phyloP scores from a whole-genome alignment of 1,140 invertebrate genomes.

The Pseudachorutes palmiensis region DNA sequence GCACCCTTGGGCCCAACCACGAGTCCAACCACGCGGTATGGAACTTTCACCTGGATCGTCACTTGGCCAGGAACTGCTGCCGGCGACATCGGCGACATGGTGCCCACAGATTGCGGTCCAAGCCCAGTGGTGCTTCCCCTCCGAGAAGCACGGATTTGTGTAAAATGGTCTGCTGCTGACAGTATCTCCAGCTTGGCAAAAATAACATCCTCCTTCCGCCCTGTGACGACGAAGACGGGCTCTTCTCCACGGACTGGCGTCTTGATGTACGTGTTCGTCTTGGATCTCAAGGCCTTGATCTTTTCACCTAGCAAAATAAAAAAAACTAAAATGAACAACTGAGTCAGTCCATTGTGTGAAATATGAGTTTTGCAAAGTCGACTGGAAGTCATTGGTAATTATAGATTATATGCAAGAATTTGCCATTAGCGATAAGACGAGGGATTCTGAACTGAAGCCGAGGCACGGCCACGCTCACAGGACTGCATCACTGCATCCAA shows the following conservation, averaged over 20 bases:
- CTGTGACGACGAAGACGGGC: conserved; percentile 98
- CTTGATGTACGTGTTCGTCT: conserved; percentile 99
- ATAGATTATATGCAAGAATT: no score
- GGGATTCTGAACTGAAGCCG: no score
- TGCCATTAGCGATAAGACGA: no score
- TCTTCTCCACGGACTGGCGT: conserved; percentile 97
- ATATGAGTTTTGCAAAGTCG: no score
- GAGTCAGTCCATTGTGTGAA: no score
- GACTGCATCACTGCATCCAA: no score
- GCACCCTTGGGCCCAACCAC: conserved; percentile 98
- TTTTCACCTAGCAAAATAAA: conserved; percentile 81
- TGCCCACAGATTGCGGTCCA: no score
- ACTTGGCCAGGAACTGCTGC: conserved; percentile 84
- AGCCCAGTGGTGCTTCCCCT: conserved; percentile 55
- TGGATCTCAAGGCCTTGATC: conserved; percentile 95
- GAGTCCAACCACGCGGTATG: conserved; percentile 94
- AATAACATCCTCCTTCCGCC: conserved; percentile 94
- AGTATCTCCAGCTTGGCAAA: conserved; percentile 95
- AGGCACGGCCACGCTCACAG: no score
- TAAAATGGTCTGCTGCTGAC: conserved; percentile 97
- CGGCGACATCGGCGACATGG: no score
- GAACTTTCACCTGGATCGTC: conserved; percentile 75
- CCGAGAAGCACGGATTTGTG: conserved; percentile 90
- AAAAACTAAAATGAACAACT: conserved; percentile 26
- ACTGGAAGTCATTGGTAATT: no score